Conservation (phyloP, 2,113 vertebrate species). For the Cyprinodon tularosa region DNA sequence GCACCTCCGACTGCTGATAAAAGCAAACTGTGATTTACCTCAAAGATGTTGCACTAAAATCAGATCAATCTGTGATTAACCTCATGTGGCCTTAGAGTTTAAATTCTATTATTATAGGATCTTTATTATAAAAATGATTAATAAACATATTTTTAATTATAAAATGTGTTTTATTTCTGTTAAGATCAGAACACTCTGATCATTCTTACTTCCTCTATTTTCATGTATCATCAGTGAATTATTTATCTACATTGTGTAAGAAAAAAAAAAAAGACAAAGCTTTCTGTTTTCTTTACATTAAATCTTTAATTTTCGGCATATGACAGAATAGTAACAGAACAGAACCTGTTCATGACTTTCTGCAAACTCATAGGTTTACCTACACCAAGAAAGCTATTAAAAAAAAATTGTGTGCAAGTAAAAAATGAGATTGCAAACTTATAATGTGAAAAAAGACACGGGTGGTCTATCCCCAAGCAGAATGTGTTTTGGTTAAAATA, state of each 20-base stretch:
- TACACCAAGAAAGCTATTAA: too few species aligned
- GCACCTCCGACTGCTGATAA: conserved; percentile 79
- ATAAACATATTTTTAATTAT: conserved; percentile 28
- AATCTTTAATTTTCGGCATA: neutral
- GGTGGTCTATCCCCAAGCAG: neutral
- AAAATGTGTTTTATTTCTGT: neutral
- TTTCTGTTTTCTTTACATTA: neutral
- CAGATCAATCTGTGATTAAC: neutral
- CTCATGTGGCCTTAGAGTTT: neutral
- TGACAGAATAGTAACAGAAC: too few species aligned
- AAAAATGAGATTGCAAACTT: neutral
- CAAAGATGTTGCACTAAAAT: conserved; percentile 21
- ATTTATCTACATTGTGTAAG: neutral
- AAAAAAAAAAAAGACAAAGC: neutral
- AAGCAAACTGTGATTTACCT: conserved; percentile 87
- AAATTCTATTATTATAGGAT: conserved; percentile 37
- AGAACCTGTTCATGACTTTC: too few species aligned
- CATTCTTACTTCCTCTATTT: neutral
- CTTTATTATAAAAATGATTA: conserved; percentile 21
- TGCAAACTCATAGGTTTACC: neutral
- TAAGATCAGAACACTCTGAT: neutral
- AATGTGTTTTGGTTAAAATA: neutral
- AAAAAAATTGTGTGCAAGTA: neutral
- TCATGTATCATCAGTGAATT: neutral
- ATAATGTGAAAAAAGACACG: neutral